phyloP scores from a whole-genome alignment of 2,113 vertebrate genomes.

The Catharus bicknelli region DNA sequence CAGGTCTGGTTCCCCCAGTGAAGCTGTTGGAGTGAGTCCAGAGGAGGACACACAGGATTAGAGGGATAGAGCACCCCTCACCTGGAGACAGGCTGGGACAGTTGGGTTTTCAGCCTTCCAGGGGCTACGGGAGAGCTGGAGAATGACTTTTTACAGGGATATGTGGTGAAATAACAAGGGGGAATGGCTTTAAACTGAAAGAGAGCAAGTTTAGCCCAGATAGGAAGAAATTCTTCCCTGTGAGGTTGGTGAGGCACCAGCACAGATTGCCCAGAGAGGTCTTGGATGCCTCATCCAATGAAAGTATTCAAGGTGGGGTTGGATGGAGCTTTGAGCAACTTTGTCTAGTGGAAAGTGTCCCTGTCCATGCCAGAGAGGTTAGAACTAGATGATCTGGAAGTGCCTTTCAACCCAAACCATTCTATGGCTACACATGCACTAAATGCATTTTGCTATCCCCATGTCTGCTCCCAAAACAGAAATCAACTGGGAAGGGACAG shows the following conservation, averaged over 20 bases:
- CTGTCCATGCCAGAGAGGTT: too few relatives aligned
- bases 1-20: not conserved
- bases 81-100: not conserved
- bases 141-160: not conserved
- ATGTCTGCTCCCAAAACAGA: not conserved
- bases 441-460: not conserved
- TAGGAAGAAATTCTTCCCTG: not conserved
- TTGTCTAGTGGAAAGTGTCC: not conserved
- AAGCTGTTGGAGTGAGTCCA: not conserved
- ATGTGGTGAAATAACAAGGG: not conserved
- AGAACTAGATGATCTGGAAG: not conserved
- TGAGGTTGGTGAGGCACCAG: not conserved
- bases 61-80: not conserved
- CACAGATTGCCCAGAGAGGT: not conserved
- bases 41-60: not conserved
- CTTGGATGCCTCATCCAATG: not conserved
- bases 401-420: not conserved
- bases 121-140: not conserved
- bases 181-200: not conserved
- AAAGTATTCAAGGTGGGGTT: not conserved
- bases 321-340: not conserved
- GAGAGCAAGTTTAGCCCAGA: not conserved
- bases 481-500: not conserved
- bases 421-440: too few relatives aligned
- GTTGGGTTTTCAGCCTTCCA: not conserved